Percentiles rank a stretch among this genome's conserved stretches.
phyloP scores from a whole-genome alignment of 2,797 vertebrate genomes.

The Sphenopsis melanotis region DNA sequence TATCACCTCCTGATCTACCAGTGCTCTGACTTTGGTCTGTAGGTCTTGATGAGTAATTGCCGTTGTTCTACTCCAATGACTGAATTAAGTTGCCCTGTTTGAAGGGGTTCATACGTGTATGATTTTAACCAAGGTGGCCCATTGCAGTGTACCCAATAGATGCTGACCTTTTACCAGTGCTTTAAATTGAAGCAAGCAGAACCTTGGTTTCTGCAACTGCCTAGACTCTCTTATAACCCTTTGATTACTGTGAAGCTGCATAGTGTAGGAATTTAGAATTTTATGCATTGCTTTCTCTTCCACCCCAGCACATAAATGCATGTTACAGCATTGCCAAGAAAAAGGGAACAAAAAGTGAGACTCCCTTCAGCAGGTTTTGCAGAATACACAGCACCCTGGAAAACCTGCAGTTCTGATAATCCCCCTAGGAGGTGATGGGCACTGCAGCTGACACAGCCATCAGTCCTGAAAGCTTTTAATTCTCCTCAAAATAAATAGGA shows the following conservation, averaged over 20 bases:
- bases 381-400: not conserved
- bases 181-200: conserved; percentile 24
- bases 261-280: not conserved
- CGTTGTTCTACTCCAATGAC: conserved; percentile 84
- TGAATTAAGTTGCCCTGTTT: conserved; percentile 73
- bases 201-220: not conserved
- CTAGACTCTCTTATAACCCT: not conserved
- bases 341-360: not conserved
- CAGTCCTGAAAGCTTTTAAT: not conserved
- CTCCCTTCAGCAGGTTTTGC: not conserved
- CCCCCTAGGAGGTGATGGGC: not conserved
- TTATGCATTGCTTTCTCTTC: not conserved
- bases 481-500: not conserved
- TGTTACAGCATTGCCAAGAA: rapidly evolving
- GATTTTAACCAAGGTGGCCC: conserved; percentile 49
- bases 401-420: not conserved
- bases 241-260: not conserved
- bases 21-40: conserved; percentile 79
- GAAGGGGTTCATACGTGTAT: conserved; percentile 51
- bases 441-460: not conserved
- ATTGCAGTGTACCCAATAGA: not conserved
- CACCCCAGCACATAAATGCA: not conserved
- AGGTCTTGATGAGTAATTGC: conserved; percentile 83
- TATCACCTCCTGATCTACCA: conserved; percentile 88
- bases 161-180: conserved; percentile 13